phyloP scores from a whole-genome alignment of 2,113 vertebrate species.

The Perca flavescens region DNA sequence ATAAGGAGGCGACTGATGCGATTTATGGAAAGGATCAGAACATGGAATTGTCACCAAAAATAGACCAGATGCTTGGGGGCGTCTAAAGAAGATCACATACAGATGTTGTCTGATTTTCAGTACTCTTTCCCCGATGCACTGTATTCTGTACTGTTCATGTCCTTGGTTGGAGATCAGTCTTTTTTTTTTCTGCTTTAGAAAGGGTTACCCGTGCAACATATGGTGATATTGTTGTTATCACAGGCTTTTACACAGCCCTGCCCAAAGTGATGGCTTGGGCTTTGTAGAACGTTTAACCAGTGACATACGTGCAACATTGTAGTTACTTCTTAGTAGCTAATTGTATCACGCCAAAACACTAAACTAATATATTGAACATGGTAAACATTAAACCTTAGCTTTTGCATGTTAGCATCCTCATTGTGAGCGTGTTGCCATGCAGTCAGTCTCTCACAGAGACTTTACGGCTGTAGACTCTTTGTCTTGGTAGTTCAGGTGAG shows the following conservation, averaged over 20 bases:
- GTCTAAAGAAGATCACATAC: conserved; percentile 24
- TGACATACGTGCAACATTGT: background rate
- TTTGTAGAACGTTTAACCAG: background rate
- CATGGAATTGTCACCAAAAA: conserved; percentile 11
- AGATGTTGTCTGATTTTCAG: conserved; percentile 41
- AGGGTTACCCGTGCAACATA: background rate
- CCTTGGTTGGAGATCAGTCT: background rate
- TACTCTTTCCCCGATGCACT: background rate
- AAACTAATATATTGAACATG: background rate
- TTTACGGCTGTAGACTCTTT: too few species aligned
- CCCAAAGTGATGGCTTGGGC: background rate
- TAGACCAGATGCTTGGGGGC: conserved; percentile 15
- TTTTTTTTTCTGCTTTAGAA: background rate
- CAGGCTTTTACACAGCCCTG: background rate
- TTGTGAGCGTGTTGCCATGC: background rate
- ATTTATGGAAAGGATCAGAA: conserved; percentile 47
- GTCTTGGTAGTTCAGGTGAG: too few species aligned
- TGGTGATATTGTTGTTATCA: background rate
- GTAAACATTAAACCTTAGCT: background rate
- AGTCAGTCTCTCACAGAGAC: too few species aligned
- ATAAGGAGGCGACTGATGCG: conserved; percentile 9
- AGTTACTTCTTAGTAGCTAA: background rate
- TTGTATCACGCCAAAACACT: background rate
- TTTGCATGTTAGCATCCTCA: background rate
- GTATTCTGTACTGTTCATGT: background rate